Conservation (phyloP, 92 coral and sea anemone species). For the Epizoanthus fatuus region DNA sequence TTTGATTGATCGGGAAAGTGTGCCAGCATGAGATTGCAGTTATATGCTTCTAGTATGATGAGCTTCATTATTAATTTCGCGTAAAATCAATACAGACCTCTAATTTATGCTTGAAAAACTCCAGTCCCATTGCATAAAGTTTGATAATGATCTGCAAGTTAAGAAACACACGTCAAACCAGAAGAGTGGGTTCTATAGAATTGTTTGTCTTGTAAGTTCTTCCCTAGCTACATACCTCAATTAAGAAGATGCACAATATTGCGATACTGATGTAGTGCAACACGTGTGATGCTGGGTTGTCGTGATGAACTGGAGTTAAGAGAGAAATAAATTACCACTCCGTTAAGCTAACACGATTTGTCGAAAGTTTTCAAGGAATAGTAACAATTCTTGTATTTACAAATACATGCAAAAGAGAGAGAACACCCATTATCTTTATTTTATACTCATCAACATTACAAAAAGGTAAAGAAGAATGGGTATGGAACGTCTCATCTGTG, state of each 20-base stretch:
- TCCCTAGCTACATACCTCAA: constrained; percentile 77
- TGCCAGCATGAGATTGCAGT: no score
- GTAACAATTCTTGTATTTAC: background rate
- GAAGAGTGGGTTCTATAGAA: background rate
- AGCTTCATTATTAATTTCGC: no score
- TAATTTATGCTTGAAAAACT: constrained; percentile 91
- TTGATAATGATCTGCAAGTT: constrained; percentile 82
- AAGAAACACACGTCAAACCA: background rate
- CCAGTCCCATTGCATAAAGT: constrained; percentile 91
- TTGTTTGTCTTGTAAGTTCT: no score
- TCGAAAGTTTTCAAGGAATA: background rate
- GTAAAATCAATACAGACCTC: constrained; percentile 73
- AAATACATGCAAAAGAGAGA: no score
- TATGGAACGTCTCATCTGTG: no score
- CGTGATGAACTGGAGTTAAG: constrained; percentile 79
- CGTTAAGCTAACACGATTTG: no score
- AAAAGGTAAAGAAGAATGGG: no score
- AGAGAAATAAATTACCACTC: background rate
- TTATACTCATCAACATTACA: no score
- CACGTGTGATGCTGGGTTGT: constrained; percentile 80
- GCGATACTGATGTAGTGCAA: constrained; percentile 91
- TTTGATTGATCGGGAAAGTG: no score
- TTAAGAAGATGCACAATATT: constrained; percentile 85
- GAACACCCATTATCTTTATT: no score
- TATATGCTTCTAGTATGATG: no score